Evolutionary conservation across 2,888 invertebrate species (phyloP).

Genomic region (Tachina grossa): DNA sequence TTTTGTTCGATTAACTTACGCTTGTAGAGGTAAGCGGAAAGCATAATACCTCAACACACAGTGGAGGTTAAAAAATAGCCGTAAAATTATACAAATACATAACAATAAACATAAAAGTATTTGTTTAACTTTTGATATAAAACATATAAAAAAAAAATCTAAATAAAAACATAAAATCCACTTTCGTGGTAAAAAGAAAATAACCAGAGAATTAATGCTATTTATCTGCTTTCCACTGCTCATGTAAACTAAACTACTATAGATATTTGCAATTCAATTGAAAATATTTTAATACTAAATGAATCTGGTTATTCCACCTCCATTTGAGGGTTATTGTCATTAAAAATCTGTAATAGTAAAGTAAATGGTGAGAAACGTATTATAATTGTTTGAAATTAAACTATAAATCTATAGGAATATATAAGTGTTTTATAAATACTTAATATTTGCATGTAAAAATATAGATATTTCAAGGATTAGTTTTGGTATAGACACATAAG

Average conservation of each 20-base stretch:
- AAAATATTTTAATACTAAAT: constrained; percentile 3
- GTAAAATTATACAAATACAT: background rate
- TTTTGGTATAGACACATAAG: background rate
- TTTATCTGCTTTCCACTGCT: background rate
- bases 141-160: no score
- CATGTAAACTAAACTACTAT: background rate
- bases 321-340: constrained; percentile 62
- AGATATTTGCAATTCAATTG: background rate
- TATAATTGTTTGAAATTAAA: constrained; percentile 52
- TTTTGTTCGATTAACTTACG: constrained; percentile 47
- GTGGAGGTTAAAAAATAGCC: background rate
- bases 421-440: constrained; percentile 40
- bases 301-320: constrained; percentile 36
- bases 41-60: background rate
- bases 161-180: background rate
- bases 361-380: constrained; percentile 54
- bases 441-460: background rate
- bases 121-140: no score
- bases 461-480: constrained; percentile 49
- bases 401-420: constrained; percentile 17
- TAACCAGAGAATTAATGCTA: constrained; percentile 1
- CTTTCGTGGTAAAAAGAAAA: background rate
- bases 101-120: no score
- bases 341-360: constrained; percentile 38
- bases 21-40: constrained; percentile 2